Evolutionary conservation across 2,113 vertebrate genomes (phyloP).

Genomic region (Stigmatopora nigra): DNA sequence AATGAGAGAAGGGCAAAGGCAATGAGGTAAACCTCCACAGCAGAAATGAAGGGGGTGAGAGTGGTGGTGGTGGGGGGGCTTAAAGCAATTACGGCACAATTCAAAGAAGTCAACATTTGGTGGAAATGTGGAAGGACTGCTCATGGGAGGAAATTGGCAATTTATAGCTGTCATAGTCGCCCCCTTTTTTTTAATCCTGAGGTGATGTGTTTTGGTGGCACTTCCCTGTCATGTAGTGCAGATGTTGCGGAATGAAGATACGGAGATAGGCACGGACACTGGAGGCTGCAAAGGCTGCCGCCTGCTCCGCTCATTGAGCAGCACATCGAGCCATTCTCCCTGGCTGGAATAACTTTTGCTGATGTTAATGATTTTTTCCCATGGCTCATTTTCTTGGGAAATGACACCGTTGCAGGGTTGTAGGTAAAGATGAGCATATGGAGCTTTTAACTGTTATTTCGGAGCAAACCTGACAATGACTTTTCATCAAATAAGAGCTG

Average conservation of each 20-base stretch:
- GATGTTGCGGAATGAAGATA: slow-evolving; percentile 41
- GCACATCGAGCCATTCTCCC: slow-evolving; percentile 56
- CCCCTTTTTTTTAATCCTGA: slow-evolving; percentile 40
- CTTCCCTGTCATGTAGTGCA: slow-evolving; percentile 40
- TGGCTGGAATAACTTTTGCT: slow-evolving; percentile 59
- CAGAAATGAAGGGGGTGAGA: slow-evolving; percentile 35
- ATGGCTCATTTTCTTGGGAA: slow-evolving; percentile 60
- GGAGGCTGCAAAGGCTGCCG: slow-evolving; percentile 49
- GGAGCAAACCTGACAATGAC: background rate
- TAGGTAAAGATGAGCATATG: slow-evolving; percentile 33
- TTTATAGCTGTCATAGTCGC: slow-evolving; percentile 60
- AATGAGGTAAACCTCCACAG: slow-evolving; percentile 51
- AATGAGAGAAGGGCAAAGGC: slow-evolving; percentile 35
- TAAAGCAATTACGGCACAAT: slow-evolving; percentile 54
- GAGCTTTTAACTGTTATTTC: background rate
- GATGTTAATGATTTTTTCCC: slow-evolving; percentile 61
- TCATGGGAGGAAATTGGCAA: slow-evolving; percentile 59
- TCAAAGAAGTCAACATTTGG: slow-evolving; percentile 46
- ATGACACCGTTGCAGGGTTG: slow-evolving; percentile 47
- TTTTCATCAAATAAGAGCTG: slow-evolving; percentile 13
- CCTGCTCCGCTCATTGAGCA: slow-evolving; percentile 56
- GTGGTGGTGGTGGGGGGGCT: too few species aligned
- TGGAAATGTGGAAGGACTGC: slow-evolving; percentile 39
- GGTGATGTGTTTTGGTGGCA: slow-evolving; percentile 50
- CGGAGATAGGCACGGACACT: slow-evolving; percentile 41